These are phyloP conservation scores for Pampusana beccarii DNA, from an alignment of 2,113 vertebrate genomes.

Conservation along the genomic window DNA sequence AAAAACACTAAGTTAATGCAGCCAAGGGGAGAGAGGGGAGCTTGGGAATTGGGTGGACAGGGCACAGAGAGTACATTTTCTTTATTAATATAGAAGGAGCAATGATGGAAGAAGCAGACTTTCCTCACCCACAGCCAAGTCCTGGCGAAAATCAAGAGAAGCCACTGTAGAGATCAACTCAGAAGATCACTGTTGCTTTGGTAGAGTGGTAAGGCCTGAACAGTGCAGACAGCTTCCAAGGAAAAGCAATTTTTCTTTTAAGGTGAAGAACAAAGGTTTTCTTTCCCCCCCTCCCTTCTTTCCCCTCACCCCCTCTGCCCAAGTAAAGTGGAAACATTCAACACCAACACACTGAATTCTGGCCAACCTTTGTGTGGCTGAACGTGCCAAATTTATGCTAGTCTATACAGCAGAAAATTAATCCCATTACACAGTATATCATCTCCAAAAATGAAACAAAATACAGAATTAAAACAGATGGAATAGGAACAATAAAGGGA, in stretches of 20 bases:
- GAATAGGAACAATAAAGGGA: background rate
- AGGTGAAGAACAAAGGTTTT: constrained; percentile 5
- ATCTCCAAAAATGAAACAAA: constrained; percentile 8
- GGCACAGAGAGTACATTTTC: constrained; percentile 38
- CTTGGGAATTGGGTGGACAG: constrained; percentile 27
- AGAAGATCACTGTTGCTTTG: constrained; percentile 51
- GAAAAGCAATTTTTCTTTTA: constrained; percentile 52
- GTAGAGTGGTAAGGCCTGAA: constrained; percentile 49
- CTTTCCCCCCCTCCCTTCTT: background rate
- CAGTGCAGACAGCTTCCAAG: constrained; percentile 18
- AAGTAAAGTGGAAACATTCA: background rate
- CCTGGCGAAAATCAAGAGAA: constrained; percentile 57
- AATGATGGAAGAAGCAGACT: constrained; percentile 58
- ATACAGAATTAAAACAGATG: constrained; percentile 11
- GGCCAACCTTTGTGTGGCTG: background rate
- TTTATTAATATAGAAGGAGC: constrained; percentile 44
- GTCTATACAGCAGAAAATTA: background rate
- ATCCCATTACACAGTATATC: background rate
- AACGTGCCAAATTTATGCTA: background rate
- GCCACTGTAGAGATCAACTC: constrained; percentile 39
- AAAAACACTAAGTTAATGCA: constrained; percentile 74
- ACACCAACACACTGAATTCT: background rate
- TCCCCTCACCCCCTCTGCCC: background rate
- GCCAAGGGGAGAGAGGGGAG: constrained; percentile 39
- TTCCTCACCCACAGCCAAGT: constrained; percentile 58